Evolutionary conservation across 2,113 vertebrate genomes (phyloP).

Genomic region (Apaloderma vittatum): DNA sequence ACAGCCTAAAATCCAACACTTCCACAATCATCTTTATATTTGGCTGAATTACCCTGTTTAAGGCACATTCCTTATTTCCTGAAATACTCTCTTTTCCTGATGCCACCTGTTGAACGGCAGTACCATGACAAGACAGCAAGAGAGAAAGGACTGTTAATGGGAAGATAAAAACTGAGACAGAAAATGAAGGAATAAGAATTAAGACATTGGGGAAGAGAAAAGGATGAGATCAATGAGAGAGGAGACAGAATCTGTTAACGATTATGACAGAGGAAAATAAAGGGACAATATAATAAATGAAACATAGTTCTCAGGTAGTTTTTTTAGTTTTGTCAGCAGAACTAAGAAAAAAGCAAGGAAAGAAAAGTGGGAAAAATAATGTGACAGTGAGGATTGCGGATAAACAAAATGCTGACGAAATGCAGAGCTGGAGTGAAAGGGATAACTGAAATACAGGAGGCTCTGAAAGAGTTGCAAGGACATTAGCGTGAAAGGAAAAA

Average conservation of each 20-base stretch:
- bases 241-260: neutral
- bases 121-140: neutral
- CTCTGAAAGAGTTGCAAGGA: neutral
- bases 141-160: neutral
- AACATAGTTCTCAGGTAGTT: neutral
- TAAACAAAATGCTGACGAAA: neutral
- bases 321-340: neutral
- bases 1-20: neutral
- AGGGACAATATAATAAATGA: neutral
- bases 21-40: neutral
- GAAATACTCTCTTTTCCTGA: neutral
- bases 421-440: neutral
- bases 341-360: neutral
- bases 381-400: neutral
- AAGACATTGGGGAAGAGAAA: neutral
- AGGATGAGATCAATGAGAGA: neutral
- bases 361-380: neutral
- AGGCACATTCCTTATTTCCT: neutral
- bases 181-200: neutral
- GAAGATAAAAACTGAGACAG: neutral
- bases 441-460: neutral
- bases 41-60: neutral
- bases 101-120: neutral
- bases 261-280: neutral
- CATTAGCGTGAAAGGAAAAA: neutral